A percentile compares a stretch with the other conserved stretches of the same genome.
phyloP scores from a whole-genome alignment of 2,888 invertebrate species.

The Acanthosepion pharaonis region DNA sequence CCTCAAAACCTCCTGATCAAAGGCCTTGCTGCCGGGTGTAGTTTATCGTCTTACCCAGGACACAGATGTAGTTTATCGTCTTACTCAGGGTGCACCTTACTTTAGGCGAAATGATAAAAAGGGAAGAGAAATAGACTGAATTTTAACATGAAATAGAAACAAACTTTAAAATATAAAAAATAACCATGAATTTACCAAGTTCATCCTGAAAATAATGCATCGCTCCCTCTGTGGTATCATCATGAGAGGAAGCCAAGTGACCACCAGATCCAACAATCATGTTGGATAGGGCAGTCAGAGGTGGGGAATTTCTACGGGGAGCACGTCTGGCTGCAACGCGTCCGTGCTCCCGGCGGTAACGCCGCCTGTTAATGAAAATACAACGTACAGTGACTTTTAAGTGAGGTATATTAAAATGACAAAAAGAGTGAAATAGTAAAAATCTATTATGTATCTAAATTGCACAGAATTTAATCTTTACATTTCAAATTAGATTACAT shows the following conservation, averaged over 20 bases:
- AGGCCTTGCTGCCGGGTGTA: no score
- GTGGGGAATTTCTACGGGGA: conserved; percentile 52
- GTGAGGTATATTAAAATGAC: background rate
- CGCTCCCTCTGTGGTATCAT: conserved; percentile 87
- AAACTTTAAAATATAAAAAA: no score
- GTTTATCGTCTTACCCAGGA: no score
- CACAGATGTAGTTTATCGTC: no score
- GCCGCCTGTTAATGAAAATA: conserved; percentile 34
- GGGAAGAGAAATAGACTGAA: no score
- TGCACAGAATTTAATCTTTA: no score
- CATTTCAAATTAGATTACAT: no score
- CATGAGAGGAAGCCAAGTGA: conserved; percentile 86
- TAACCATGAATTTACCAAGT: conserved; percentile 77
- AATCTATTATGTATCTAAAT: no score
- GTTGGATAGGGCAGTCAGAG: conserved; percentile 53
- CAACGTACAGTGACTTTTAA: background rate
- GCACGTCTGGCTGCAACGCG: conserved; percentile 40
- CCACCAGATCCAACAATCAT: conserved; percentile 53
- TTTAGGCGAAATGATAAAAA: no score
- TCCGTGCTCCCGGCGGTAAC: conserved; percentile 40
- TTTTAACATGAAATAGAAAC: no score
- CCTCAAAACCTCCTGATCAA: no score
- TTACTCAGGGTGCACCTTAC: no score
- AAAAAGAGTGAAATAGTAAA: background rate
- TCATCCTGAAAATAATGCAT: conserved; percentile 91